Evolutionary conservation across 2,888 invertebrate species (phyloP).

Genomic region (Polylopha cassiicola): DNA sequence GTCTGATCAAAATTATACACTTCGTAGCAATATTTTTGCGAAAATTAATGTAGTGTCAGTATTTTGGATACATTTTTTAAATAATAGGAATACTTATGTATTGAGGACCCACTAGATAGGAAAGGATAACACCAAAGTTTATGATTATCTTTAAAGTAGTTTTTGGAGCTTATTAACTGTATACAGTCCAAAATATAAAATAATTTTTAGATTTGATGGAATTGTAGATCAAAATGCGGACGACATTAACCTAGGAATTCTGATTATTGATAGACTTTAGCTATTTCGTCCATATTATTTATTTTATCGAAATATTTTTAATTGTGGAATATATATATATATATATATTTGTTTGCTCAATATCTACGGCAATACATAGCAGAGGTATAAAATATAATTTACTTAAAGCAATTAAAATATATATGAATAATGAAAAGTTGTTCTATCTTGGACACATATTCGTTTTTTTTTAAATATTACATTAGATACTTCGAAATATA

Average conservation of each 20-base stretch:
- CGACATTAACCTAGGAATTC: conserved; percentile 34
- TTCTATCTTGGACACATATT: conserved; percentile 2
- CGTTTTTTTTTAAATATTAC: neutral
- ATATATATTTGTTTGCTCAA: conserved; percentile 6
- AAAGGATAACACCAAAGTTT: conserved; percentile 68
- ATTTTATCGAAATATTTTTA: conserved; percentile 22
- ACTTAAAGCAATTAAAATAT: conserved; percentile 2
- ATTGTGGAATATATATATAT: conserved; percentile 1
- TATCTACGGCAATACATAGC: neutral
- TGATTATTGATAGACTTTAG: conserved; percentile 53
- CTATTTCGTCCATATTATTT: conserved; percentile 54
- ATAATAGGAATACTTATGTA: conserved; percentile 49
- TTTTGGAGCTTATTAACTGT: conserved; percentile 62
- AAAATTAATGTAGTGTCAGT: conserved; percentile 60
- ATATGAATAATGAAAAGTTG: neutral
- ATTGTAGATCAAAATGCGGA: conserved; percentile 18
- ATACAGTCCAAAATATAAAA: conserved; percentile 35
- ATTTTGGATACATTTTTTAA: conserved; percentile 68
- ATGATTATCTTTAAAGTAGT: conserved; percentile 39
- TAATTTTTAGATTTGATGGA: conserved; percentile 10
- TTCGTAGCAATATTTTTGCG: conserved; percentile 68
- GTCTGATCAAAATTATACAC: conserved; percentile 57
- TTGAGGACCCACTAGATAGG: conserved; percentile 68
- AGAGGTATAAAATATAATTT: conserved; percentile 1
- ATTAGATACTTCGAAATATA: conserved; percentile 3